A percentile compares a stretch with the other conserved stretches of the same genome.
These are phyloP conservation scores for Perdix hodgsoniae DNA, from an alignment of 2,797 vertebrate species.

Conservation along the genomic window DNA sequence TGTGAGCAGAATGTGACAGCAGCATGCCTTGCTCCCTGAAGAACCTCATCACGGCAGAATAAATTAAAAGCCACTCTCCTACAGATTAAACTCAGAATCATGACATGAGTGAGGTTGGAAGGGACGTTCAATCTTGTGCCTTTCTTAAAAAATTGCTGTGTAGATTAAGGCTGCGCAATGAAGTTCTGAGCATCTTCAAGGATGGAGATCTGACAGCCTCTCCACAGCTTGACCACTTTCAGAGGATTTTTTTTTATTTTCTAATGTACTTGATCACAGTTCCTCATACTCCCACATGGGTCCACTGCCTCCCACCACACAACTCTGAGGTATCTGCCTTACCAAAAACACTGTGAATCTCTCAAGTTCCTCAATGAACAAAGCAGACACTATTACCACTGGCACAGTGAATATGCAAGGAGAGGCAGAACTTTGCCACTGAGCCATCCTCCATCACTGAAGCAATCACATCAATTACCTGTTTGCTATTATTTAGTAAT, in stretches of 20 bases:
- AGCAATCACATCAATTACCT: background rate
- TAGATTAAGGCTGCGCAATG: background rate
- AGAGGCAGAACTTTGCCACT: background rate
- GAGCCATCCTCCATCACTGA: background rate
- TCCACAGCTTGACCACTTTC: background rate
- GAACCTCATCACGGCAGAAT: background rate
- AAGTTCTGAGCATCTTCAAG: background rate
- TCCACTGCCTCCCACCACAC: rapidly evolving
- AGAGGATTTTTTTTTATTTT: rapidly evolving
- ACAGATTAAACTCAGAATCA: rapidly evolving
- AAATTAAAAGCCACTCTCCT: background rate
- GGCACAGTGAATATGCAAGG: rapidly evolving
- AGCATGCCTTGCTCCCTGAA: rapidly evolving
- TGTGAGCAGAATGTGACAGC: background rate
- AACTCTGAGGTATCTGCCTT: background rate
- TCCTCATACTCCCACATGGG: background rate
- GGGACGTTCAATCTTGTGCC: background rate
- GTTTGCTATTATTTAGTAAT: background rate
- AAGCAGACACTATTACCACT: background rate
- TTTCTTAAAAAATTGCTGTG: background rate
- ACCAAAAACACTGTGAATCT: background rate
- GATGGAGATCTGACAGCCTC: background rate
- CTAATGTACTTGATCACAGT: background rate
- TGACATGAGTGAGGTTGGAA: background rate
- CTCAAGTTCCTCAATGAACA: background rate